Conservation (phyloP, 2,888 invertebrate species). For the Leptopilina drosophilae region DNA sequence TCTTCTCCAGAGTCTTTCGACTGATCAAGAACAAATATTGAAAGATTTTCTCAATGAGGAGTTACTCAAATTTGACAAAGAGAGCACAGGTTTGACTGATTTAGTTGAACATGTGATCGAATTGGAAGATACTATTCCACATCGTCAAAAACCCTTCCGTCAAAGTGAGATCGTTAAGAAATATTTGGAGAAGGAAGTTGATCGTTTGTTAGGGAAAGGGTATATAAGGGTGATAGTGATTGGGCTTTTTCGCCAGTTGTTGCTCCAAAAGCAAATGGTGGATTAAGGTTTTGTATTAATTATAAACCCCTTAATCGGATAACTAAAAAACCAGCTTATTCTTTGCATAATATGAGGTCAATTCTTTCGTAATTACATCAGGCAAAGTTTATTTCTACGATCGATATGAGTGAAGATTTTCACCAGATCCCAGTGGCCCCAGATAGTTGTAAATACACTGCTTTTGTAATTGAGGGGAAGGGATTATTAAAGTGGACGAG, state of each 20-base stretch:
- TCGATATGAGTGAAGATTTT: too few species aligned
- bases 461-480: too few species aligned
- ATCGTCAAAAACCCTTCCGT: conserved; percentile 47
- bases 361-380: conserved; percentile 48
- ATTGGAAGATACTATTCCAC: conserved; percentile 44
- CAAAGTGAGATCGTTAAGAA: conserved; percentile 46
- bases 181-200: conserved; percentile 46
- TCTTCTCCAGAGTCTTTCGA: conserved; percentile 39
- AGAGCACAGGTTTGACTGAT: conserved; percentile 46
- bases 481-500: too few species aligned
- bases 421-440: too few species aligned
- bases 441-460: too few species aligned
- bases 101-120: conserved; percentile 50
- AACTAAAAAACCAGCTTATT: conserved; percentile 48
- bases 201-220: conserved; percentile 15
- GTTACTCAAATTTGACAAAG: conserved; percentile 45
- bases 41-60: conserved; percentile 44
- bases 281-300: conserved; percentile 49
- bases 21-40: conserved; percentile 12
- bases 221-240: conserved; percentile 49
- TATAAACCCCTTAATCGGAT: conserved; percentile 46
- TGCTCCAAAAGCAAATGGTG: conserved; percentile 40
- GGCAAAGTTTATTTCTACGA: conserved; percentile 8
- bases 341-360: conserved; percentile 48
- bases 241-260: conserved; percentile 41